A percentile compares a stretch with the other conserved stretches of the same genome.
Conservation (phyloP, 2,113 vertebrate species). For the Progne subis region DNA sequence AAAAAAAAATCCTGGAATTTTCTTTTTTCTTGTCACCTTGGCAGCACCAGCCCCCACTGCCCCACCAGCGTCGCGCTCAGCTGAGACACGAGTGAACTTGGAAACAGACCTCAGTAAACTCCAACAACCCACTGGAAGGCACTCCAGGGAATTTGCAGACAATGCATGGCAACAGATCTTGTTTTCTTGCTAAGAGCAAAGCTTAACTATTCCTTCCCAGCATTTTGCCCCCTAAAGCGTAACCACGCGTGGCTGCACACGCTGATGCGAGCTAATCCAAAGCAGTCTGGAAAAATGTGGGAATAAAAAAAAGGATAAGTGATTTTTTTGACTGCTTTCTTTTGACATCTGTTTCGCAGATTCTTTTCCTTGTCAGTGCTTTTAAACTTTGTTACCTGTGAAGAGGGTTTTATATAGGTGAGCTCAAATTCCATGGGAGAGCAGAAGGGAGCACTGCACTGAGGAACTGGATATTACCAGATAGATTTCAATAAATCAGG, state of each 20-base stretch:
- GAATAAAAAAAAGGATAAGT: not conserved
- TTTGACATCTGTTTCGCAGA: not conserved
- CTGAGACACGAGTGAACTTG: fast-evolving
- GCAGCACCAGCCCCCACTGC: not conserved
- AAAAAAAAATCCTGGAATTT: not conserved
- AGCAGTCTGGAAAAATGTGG: not conserved
- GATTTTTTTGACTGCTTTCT: not conserved
- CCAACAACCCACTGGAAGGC: not conserved
- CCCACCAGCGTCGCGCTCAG: not conserved
- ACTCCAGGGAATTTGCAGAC: not conserved
- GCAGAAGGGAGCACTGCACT: not conserved
- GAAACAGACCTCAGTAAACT: not conserved
- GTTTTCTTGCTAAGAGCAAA: not conserved
- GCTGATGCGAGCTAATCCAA: not conserved
- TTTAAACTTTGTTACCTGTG: not conserved
- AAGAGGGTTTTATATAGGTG: not conserved
- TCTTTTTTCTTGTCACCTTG: not conserved
- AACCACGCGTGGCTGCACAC: not conserved
- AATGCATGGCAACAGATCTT: not conserved
- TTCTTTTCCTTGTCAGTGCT: not conserved
- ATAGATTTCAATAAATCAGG: not conserved
- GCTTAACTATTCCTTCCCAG: not conserved
- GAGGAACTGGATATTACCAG: not conserved
- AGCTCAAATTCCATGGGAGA: not conserved
- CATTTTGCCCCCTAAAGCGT: not conserved